Percentiles rank a stretch among this genome's conserved stretches.
Evolutionary conservation across 2,797 vertebrate genomes (phyloP).

Genomic region (Hyperoplus lanceolatus): DNA sequence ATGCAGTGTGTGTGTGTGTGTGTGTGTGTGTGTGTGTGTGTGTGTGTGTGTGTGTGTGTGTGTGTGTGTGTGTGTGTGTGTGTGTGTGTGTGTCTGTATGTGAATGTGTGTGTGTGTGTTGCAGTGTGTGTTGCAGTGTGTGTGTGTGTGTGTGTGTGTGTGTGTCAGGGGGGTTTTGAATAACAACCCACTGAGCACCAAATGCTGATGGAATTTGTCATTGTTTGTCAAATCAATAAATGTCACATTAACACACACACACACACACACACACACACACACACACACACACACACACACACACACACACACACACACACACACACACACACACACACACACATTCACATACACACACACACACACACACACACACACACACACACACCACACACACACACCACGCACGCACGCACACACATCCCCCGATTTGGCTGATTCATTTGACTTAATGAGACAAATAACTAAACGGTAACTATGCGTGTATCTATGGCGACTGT

Average conservation of each 20-base stretch:
- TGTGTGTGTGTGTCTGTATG: constrained; percentile 43
- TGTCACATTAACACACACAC: too few species aligned
- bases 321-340: too few species aligned
- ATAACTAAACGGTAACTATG: background rate
- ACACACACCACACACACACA: too few species aligned
- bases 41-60: constrained; percentile 45
- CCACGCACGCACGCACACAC: too few species aligned
- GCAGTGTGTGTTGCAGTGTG: constrained; percentile 25
- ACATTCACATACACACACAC: too few species aligned
- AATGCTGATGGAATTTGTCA: constrained; percentile 63
- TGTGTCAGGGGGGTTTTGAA: constrained; percentile 40
- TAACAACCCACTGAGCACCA: constrained; percentile 65
- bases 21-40: constrained; percentile 42
- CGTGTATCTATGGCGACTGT: constrained; percentile 32
- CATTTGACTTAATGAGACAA: too few species aligned
- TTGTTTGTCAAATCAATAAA: constrained; percentile 52
- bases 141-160: constrained; percentile 42
- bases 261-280: too few species aligned
- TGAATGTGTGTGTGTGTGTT: constrained; percentile 7
- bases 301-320: too few species aligned
- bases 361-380: too few species aligned
- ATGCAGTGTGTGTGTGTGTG: constrained; percentile 43
- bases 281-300: too few species aligned
- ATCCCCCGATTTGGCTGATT: too few species aligned
- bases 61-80: constrained; percentile 29